Base-by-base conservation (phyloP, 1,140 invertebrate species). In the Trachymyrmex septentrionalis region DNA sequence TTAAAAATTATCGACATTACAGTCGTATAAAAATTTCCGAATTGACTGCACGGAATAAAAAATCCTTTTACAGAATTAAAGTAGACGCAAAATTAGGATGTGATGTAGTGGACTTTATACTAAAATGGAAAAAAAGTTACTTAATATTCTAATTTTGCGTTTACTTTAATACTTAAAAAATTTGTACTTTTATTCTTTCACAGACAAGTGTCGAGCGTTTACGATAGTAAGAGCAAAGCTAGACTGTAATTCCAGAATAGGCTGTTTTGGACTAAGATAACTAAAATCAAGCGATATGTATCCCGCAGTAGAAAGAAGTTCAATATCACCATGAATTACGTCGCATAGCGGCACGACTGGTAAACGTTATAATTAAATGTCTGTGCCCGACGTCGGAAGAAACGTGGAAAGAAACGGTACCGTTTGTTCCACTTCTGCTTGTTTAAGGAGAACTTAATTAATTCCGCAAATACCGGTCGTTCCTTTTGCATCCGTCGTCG, bases 311-410 rank as follows among this genome's bases (percentile, higher is more conserved):
- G 19, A 16, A 24, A 80, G n/a, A 80, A 69, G n/a, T 81, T 69
- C 64, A 48, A 80, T 80, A 55, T 14, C n/a, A 69, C n/a, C n/a
- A 34, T 14, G 50, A 81, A 69, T 57, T 71, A 34, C n/a, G 27
- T 34, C 14, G 34, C 12, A 27, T 48, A 24, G 21, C 12, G n/a
- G n/a, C 48, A 67, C 30, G 14, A 21, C 14, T 71, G 50, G 64
- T 24, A n/a, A 67, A 71, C 64, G 77, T 71, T 81, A 81, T 81
- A 81, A 81, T 71, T 81, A 81, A 81, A 81, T 30, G 48, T 81
- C 77, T 81, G 77, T 57, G 27, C n/a, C 9, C 63, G 77, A 80
- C 63, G 21, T 71, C 30, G 64, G 48, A 71, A 55, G 48, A 81
- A 81, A 81, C 21, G 21, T 30, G 27, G 48, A 55, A 81, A 81